phyloP scores from a whole-genome alignment of 2,888 invertebrate species.

The Mythimna pallens region DNA sequence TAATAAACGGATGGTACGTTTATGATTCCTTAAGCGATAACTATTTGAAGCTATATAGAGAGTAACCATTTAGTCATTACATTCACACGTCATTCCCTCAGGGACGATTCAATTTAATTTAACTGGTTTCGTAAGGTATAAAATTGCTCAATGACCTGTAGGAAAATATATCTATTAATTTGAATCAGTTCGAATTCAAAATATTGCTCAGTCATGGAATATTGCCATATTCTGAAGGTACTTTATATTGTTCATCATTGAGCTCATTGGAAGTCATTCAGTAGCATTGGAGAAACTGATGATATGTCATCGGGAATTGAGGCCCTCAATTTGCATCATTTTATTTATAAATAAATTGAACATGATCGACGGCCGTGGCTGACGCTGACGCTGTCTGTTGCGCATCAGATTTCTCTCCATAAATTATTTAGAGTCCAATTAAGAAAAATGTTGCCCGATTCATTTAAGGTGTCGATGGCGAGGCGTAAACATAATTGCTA shows the following conservation, averaged over 20 bases:
- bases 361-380: constrained; percentile 18
- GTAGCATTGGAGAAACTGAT: constrained; percentile 39
- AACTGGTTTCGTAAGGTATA: constrained; percentile 51
- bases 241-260: constrained; percentile 33
- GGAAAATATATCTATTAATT: constrained; percentile 51
- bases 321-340: constrained; percentile 45
- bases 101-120: constrained; percentile 60
- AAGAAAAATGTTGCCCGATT: constrained; percentile 23
- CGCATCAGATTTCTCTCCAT: constrained; percentile 35
- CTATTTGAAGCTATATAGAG: constrained; percentile 51
- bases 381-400: constrained; percentile 10
- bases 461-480: not conserved
- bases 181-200: constrained; percentile 38
- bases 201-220: constrained; percentile 40
- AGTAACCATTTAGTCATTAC: constrained; percentile 34
- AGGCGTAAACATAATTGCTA: not conserved
- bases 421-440: constrained; percentile 21
- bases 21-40: no score
- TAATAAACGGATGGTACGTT: constrained; percentile 36
- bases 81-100: constrained; percentile 57
- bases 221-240: not conserved
- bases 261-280: constrained; percentile 30
- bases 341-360: constrained; percentile 46
- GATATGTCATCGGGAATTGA: constrained; percentile 39
- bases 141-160: constrained; percentile 48